These are phyloP conservation scores for Sapayoa aenigma DNA, from an alignment of 2,113 vertebrate genomes.

Conservation along the genomic window DNA sequence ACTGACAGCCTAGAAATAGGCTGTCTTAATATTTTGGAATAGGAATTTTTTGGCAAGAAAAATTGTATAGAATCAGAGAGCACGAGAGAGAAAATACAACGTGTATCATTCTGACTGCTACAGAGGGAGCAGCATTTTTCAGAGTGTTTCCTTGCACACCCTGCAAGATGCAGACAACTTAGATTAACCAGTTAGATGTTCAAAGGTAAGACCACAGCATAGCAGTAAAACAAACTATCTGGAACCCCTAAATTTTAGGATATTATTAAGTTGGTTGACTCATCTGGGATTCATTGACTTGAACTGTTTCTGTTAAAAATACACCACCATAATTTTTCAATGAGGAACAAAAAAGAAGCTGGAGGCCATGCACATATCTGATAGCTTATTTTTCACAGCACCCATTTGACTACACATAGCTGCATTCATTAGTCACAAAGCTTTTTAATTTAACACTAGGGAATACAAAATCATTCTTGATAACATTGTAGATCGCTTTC, in stretches of 20 bases:
- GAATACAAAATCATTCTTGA: background rate
- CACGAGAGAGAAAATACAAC: background rate
- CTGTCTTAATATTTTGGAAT: constrained; percentile 41
- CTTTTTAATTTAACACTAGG: background rate
- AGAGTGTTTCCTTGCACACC: background rate
- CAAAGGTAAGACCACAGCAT: background rate
- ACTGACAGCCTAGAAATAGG: constrained; percentile 43
- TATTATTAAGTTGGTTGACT: background rate
- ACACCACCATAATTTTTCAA: background rate
- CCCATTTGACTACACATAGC: background rate
- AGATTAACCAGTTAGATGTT: background rate
- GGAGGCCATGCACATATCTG: fast-evolving
- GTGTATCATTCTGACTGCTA: background rate
- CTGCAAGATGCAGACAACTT: background rate
- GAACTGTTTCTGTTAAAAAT: background rate
- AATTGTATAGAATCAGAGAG: background rate
- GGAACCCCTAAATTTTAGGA: constrained; percentile 10
- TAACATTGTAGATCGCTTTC: background rate
- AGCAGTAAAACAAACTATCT: constrained; percentile 12
- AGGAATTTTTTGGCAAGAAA: constrained; percentile 34
- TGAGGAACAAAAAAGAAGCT: background rate
- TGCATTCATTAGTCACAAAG: background rate
- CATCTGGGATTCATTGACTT: constrained; percentile 17
- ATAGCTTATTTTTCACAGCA: background rate
- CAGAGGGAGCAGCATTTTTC: background rate